These are phyloP conservation scores for Siniperca obscura DNA, from an alignment of 2,797 vertebrate genomes.

Conservation along the genomic window DNA sequence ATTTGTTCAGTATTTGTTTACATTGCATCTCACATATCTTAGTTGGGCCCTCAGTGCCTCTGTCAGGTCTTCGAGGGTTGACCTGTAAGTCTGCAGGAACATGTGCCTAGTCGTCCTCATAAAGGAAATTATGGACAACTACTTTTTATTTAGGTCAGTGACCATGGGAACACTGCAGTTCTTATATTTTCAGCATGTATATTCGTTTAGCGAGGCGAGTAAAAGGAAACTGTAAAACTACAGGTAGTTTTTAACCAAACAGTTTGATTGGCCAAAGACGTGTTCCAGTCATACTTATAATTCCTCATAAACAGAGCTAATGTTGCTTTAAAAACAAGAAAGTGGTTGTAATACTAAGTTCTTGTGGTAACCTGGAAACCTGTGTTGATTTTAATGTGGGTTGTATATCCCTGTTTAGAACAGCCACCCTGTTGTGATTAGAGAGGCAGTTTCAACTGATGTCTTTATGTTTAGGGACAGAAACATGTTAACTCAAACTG, in stretches of 20 bases:
- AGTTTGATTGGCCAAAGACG: slow-evolving; percentile 51
- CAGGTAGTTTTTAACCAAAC: slow-evolving; percentile 47
- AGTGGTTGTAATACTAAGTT: neutral
- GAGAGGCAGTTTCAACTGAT: slow-evolving; percentile 5
- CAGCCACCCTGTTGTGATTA: slow-evolving; percentile 30
- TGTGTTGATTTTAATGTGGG: slow-evolving; percentile 39
- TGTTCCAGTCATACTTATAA: slow-evolving; percentile 45
- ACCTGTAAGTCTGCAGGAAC: slow-evolving; percentile 52
- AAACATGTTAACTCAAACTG: neutral
- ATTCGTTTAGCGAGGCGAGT: slow-evolving; percentile 41
- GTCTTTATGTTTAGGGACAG: neutral
- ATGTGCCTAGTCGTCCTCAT: slow-evolving; percentile 39
- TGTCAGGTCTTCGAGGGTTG: slow-evolving; percentile 36
- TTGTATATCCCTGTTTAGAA: slow-evolving; percentile 36
- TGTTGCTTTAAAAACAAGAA: slow-evolving; percentile 51
- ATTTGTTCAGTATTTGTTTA: slow-evolving; percentile 65
- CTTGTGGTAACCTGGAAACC: slow-evolving; percentile 34
- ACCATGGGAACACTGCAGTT: slow-evolving; percentile 49
- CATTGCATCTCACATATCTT: slow-evolving; percentile 59
- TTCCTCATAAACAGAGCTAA: slow-evolving; percentile 52
- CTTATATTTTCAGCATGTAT: slow-evolving; percentile 24
- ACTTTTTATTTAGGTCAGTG: slow-evolving; percentile 64
- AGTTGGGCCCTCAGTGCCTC: slow-evolving; percentile 17
- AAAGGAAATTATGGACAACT: slow-evolving; percentile 39
- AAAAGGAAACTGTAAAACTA: slow-evolving; percentile 68